Evolutionary conservation across 2,113 vertebrate genomes (phyloP), one percentile per base, ranked within the genome.

Genomic region (Spermophilus dauricus): DNA sequence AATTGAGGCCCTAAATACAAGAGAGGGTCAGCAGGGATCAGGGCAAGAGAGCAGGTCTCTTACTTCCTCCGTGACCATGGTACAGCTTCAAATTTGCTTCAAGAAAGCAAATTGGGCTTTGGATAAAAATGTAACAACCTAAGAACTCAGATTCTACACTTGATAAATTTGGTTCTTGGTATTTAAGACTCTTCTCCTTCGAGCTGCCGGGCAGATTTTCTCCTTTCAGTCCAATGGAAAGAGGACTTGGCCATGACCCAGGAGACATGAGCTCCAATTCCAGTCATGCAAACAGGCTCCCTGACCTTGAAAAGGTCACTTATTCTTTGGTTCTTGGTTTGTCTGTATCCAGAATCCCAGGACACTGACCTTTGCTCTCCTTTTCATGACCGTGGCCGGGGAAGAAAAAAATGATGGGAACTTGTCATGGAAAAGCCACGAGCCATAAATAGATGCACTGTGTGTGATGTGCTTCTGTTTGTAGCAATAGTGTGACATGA

Each of bases 301-400:
- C 10, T 89, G 86, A 94, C 88, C 67, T 97, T 96, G 90, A 72
- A 53, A 96, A 91, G 87, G 30, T 30, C 16, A 65, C 28, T 76
- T 34, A 26, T 96, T 97, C 82, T 76, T 58, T 92, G 13, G 13
- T 7, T 83, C 65, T 77, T 84, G 28, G 34, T 96, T 89, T 95
- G 86, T 30, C 89, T 83, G 14, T 30, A 58, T 34, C 20, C 56
- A 80, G 77, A 67, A 67, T 75, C 58, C 76, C 63, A 82, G 30
- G 69, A 95, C 53, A 67, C 4, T 51, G 70, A 53, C 65, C 70
- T 87, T 88, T 96, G 70, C 42, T 89, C 69, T 95, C 76, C 30
- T 86, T 45, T 77, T 83, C n/a, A n/a, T 82, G n/a, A 26, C 53
- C 22, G 53, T 65, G 56, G 30, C 78, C 53, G 32, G 24, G 63